Base-by-base conservation (phyloP, 1,140 invertebrate species). In the Helicoverpa armigera region DNA sequence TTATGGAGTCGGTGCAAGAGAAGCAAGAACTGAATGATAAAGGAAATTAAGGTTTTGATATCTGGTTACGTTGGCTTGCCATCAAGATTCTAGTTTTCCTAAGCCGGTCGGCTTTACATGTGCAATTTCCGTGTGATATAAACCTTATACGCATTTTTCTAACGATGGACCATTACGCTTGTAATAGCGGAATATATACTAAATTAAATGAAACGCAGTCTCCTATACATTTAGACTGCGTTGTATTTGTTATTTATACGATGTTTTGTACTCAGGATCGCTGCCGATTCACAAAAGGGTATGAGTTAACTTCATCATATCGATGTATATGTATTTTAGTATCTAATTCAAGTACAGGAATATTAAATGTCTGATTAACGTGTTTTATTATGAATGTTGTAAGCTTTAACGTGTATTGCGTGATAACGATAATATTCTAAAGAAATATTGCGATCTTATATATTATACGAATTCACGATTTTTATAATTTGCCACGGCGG, bases 41-140 rank as follows among this genome's bases (percentile, higher is more conserved):
- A 61, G 23, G 58, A 61, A 23, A 23, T 31, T 10, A 60, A n/a
- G 53, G n/a, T 54, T 14, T 54, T n/a, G 16, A 54, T 9, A 1
- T 7, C 35, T 9, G 35, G 5, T 0, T 61, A 31, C 29, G 18
- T 61, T 1, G 58, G 18, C 31, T 12, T 61, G 58, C 58, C 58
- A 31, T 61, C 58, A 5, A 23, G 58, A 61, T 12, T 5, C 56
- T 31, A 11, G 3, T 61, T 61, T 31, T 31, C 58, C 23, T 29
- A 29, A 61, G 58, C 23, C 58, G 58, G 0, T 23, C 18, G 58
- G 58, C 58, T 61, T 31, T 61, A 35, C 43, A 69, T 69, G 65
- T 69, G 65, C 65, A 69, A 69, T 69, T 69, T 50, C 12, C 11
- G 65, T 69, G 65, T 69, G 65, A 69, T 69, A 58, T 56, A 48